Conservation (phyloP, 2,888 invertebrate genomes). For the Adineta ricciae region DNA sequence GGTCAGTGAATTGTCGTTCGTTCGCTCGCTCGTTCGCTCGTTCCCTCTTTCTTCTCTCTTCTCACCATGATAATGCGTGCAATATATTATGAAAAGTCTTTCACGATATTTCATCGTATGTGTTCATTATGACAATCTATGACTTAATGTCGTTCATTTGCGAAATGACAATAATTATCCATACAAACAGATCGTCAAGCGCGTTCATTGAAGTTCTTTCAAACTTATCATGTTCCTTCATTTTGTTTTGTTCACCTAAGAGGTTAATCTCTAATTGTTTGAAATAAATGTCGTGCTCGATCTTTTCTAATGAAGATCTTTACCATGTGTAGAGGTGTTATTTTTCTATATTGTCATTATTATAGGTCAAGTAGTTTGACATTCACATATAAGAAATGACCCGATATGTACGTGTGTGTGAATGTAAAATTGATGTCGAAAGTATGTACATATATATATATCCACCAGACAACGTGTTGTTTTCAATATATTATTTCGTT, state of each 20-base stretch:
- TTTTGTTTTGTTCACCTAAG: background rate
- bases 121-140: background rate
- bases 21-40: too few relatives aligned
- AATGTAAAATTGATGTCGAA: background rate
- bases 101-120: background rate
- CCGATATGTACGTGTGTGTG: background rate
- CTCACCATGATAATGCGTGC: background rate
- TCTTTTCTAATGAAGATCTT: background rate
- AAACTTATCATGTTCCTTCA: background rate
- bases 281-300: background rate
- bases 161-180: background rate
- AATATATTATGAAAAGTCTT: background rate
- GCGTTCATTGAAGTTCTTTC: background rate
- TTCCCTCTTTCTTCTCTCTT: background rate
- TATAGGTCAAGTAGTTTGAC: conserved; percentile 7
- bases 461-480: background rate
- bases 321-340: background rate
- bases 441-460: background rate
- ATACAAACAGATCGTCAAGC: background rate
- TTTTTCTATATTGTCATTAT: background rate
- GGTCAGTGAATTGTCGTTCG: background rate
- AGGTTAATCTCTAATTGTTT: conserved; percentile 3
- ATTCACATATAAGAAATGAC: background rate
- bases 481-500: background rate
- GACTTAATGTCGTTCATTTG: background rate